Base-by-base conservation (phyloP, 2,797 vertebrate genomes). In the Sebastes kiyomatsui region DNA sequence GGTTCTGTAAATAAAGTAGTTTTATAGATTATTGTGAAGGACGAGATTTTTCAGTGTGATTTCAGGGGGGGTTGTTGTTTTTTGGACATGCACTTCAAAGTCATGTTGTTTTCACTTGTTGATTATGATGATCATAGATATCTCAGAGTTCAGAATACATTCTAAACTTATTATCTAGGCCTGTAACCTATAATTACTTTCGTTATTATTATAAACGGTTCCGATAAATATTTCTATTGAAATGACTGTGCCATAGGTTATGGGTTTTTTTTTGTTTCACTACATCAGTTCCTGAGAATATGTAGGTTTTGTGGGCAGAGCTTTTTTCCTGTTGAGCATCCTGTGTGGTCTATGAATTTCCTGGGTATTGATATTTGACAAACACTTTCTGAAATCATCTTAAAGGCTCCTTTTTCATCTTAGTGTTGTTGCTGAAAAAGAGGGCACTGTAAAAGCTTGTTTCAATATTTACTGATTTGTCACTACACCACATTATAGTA, bases 311-410 rank as follows among this genome's bases (percentile, higher is more conserved):
- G 23, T 64, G 18, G 28, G 5, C 20, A 62, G 16, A 4, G 7
- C 2, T 72, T 68, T 61, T 49, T 65, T 35, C 27, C 72, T 60
- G 64, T 81, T 71, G 4, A 11, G 20, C 49, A 16, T 30, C 18
- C 35, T 67, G 1, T 81, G 72, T 72, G 49, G 49, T 79, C 1
- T 33, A 1, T 77, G 42, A 10, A 28, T 79, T 71, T 82, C 22
- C n/a, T 65, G 5, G 3, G 7, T 61, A 38, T 33, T 49, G 8
- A 20, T 20, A 16, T 46, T 46, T 70, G 25, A 18, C 7, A 32
- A 23, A 4, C 7, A 4, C 1, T 46, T 27, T 58, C 11, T 6
- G 32, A 4, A n/a, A 10, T 52, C 6, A 22, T 7, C 23, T 68
- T 9, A 23, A n/a, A 46, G 13, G 16, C 13, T 38, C 30, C 20